Percentiles rank a stretch among this genome's conserved stretches.
phyloP scores from a whole-genome alignment of 2,888 invertebrate species.

The Ptychoptera albimana region DNA sequence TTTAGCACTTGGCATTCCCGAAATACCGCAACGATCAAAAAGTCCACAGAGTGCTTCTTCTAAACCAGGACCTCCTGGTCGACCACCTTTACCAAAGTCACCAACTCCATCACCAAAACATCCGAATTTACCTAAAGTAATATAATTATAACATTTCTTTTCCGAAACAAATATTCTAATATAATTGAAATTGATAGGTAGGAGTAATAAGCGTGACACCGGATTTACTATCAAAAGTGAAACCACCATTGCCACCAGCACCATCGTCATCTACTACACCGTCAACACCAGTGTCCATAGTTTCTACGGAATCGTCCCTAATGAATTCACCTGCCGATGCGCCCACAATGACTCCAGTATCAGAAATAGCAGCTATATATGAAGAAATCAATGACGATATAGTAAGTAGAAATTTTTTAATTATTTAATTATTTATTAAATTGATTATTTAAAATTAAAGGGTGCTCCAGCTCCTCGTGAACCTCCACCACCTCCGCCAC shows the following conservation, averaged over 20 bases:
- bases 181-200: slow-evolving; percentile 30
- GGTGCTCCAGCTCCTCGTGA: slow-evolving; percentile 33
- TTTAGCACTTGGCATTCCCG: slow-evolving; percentile 31
- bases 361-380: slow-evolving; percentile 29
- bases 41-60: slow-evolving; percentile 29
- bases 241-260: slow-evolving; percentile 6
- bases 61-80: slow-evolving; percentile 34
- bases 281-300: background rate
- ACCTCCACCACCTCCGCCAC: slow-evolving; percentile 45
- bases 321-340: background rate
- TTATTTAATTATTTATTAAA: background rate
- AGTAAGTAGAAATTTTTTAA: slow-evolving; percentile 13
- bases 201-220: slow-evolving; percentile 37
- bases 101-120: slow-evolving; percentile 32
- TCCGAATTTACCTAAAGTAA: background rate
- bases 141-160: too few relatives aligned
- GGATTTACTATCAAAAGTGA: slow-evolving; percentile 16
- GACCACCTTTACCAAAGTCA: slow-evolving; percentile 38
- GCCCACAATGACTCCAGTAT: background rate
- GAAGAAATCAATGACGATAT: slow-evolving; percentile 38
- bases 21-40: slow-evolving; percentile 30
- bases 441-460: background rate
- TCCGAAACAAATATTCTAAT: too few relatives aligned
- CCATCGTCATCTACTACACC: background rate
- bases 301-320: background rate